Evolutionary conservation across 2,113 vertebrate genomes (phyloP).

Genomic region (Macquaria ambigua): DNA sequence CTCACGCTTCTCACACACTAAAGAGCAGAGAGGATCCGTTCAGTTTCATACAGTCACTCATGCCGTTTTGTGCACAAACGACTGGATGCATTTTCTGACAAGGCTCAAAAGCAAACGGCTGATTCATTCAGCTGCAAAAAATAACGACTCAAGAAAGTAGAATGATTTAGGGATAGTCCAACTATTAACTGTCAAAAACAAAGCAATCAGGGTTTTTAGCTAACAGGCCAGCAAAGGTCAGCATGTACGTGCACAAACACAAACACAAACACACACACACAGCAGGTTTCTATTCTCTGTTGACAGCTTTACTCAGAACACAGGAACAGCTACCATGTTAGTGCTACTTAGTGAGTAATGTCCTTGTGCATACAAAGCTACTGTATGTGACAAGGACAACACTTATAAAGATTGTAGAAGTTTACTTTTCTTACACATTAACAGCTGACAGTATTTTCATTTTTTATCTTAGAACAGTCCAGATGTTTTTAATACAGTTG

Average conservation of each 20-base stretch:
- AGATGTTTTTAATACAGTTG: not conserved
- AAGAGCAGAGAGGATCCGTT: conserved; percentile 1
- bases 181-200: conserved; percentile 18
- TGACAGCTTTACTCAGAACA: conserved; percentile 25
- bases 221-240: conserved; percentile 7
- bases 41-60: conserved; percentile 11
- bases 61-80: conserved; percentile 32
- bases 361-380: conserved; percentile 3
- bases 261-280: not conserved
- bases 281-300: conserved; percentile 25
- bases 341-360: conserved; percentile 1
- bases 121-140: conserved; percentile 12
- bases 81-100: conserved; percentile 30
- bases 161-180: conserved; percentile 2
- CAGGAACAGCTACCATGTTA: not conserved
- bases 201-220: conserved; percentile 21
- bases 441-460: not conserved
- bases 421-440: not conserved
- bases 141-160: not conserved
- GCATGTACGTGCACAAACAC: conserved; percentile 1
- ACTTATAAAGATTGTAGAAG: not conserved
- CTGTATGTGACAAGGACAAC: conserved; percentile 1
- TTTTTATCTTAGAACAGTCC: too few species aligned
- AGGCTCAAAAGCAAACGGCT: not conserved
- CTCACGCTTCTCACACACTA: not conserved